Conservation (phyloP, 2,113 vertebrate species). For the Tonatia bakeri region DNA sequence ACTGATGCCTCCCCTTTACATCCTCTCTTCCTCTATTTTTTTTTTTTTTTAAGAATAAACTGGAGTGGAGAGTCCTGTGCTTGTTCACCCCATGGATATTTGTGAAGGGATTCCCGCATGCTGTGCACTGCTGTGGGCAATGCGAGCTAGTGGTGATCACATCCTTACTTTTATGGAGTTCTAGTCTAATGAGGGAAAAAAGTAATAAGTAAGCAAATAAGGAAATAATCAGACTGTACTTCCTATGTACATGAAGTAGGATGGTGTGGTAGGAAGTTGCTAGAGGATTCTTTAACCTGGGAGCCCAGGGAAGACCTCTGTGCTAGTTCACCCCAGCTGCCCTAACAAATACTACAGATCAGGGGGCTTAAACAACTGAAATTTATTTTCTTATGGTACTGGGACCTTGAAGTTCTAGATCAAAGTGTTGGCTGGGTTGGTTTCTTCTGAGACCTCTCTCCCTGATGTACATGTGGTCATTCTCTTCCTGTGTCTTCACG, state of each 20-base stretch:
- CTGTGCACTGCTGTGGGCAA: not conserved
- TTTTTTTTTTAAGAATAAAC: not conserved
- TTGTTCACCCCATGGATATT: not conserved
- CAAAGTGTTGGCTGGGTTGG: not conserved
- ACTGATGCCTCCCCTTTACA: not conserved
- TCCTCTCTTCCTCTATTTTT: slow-evolving; percentile 32
- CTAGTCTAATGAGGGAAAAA: too few species aligned
- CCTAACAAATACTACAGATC: not conserved
- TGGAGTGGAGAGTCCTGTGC: not conserved
- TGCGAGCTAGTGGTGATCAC: not conserved
- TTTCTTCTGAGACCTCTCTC: not conserved
- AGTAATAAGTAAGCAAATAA: not conserved
- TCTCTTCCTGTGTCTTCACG: not conserved
- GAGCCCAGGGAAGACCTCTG: not conserved
- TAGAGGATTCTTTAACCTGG: not conserved
- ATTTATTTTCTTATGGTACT: not conserved
- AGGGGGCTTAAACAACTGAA: not conserved
- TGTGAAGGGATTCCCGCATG: not conserved
- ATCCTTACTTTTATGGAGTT: not conserved
- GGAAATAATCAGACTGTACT: not conserved
- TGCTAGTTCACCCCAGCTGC: not conserved
- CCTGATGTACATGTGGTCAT: not conserved
- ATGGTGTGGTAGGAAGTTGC: not conserved
- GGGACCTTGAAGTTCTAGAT: not conserved
- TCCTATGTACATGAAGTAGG: not conserved